phyloP scores from a whole-genome alignment of 2,797 vertebrate species.

The Neopelma chrysocephalum region DNA sequence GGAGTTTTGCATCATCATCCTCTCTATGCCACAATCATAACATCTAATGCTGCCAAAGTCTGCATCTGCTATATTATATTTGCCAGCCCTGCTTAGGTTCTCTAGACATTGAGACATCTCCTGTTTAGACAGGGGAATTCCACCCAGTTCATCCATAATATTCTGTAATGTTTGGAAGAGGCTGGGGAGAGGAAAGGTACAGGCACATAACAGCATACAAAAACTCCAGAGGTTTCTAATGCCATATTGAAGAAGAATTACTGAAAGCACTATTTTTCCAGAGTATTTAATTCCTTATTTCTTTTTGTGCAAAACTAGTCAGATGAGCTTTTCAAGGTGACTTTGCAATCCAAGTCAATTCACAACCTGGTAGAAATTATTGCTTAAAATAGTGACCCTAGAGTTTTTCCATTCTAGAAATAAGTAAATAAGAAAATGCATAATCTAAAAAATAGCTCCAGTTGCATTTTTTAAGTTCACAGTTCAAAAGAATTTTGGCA shows the following conservation, averaged over 20 bases:
- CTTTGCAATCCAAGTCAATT: conserved; percentile 50
- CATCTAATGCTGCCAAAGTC: not conserved
- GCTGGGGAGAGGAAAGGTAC: not conserved
- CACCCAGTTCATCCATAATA: not conserved
- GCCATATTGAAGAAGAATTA: not conserved
- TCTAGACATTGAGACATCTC: not conserved
- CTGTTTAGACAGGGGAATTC: not conserved
- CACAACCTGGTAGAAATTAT: conserved; percentile 31
- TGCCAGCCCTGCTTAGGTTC: not conserved
- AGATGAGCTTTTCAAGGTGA: conserved; percentile 46
- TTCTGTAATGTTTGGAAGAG: not conserved
- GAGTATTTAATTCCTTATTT: not conserved
- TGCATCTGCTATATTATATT: not conserved
- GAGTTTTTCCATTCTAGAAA: conserved; percentile 22
- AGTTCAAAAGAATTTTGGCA: conserved; percentile 34
- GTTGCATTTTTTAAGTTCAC: conserved; percentile 32
- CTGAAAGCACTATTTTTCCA: not conserved
- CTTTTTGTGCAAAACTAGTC: not conserved
- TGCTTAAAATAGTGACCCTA: conserved; percentile 45
- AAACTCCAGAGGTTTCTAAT: not conserved
- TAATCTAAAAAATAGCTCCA: conserved; percentile 15
- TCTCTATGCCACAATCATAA: not conserved
- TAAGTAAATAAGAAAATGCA: conserved; percentile 30
- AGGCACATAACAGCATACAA: not conserved
- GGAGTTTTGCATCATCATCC: not conserved